Conservation (phyloP, 2,888 invertebrate genomes). For the Invenusta paracnida region DNA sequence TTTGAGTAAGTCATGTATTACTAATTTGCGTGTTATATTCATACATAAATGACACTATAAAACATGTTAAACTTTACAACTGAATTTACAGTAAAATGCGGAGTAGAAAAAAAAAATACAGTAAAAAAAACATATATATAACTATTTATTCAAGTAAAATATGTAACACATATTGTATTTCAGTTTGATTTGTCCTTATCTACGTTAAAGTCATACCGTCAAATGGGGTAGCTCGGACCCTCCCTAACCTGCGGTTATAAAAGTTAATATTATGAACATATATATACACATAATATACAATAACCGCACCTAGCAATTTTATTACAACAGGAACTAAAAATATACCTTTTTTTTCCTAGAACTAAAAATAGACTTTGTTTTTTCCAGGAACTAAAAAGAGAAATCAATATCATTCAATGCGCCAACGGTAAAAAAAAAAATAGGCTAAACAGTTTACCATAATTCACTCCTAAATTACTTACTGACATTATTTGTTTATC, state of each 20-base stretch:
- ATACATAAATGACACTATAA: too few relatives aligned
- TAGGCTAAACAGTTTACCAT: conserved; percentile 15
- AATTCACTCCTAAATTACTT: conserved; percentile 20
- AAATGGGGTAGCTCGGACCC: conserved; percentile 24
- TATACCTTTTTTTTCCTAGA: neutral
- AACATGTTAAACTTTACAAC: too few relatives aligned
- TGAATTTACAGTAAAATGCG: too few relatives aligned
- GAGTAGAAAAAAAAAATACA: too few relatives aligned
- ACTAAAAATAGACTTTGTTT: conserved; percentile 16
- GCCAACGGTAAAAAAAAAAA: neutral
- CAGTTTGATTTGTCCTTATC: too few relatives aligned
- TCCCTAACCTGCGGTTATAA: conserved; percentile 5
- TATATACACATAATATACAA: conserved; percentile 23
- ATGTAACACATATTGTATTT: too few relatives aligned
- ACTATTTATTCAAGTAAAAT: too few relatives aligned
- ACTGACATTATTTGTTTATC: conserved; percentile 3
- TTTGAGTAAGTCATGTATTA: too few relatives aligned
- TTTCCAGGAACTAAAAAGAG: conserved; percentile 9
- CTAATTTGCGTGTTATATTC: too few relatives aligned
- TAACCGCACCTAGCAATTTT: conserved; percentile 25
- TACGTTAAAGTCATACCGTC: neutral
- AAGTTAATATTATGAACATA: conserved; percentile 29
- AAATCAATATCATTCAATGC: neutral
- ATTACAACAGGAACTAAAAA: conserved; percentile 21
- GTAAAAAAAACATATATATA: too few relatives aligned